Evolutionary conservation across 2,113 vertebrate genomes (phyloP).

Genomic region (Ceyx margarethae): DNA sequence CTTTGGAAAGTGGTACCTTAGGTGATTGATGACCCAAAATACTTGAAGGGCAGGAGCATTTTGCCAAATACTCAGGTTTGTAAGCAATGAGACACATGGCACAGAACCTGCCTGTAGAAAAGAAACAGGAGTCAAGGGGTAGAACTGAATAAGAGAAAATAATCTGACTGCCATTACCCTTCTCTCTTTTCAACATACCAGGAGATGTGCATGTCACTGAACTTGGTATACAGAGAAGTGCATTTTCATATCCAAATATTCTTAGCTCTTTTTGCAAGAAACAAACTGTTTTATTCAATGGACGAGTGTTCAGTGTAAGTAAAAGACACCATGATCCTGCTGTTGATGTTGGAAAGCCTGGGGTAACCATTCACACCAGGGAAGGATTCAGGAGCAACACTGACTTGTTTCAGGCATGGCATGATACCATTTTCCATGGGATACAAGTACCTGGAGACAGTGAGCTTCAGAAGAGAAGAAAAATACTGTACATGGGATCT

Average conservation of each 20-base stretch:
- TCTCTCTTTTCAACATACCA: background rate
- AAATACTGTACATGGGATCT: background rate
- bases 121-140: background rate
- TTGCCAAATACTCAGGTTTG: background rate
- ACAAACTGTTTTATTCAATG: too few relatives aligned
- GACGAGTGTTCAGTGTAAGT: background rate
- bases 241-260: background rate
- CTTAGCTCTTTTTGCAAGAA: background rate
- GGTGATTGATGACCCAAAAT: background rate
- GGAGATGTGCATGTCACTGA: background rate
- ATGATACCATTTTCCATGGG: background rate
- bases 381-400: background rate
- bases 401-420: background rate
- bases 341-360: background rate
- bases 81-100: background rate
- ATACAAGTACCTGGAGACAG: background rate
- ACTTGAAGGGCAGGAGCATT: background rate
- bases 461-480: background rate
- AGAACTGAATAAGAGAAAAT: background rate
- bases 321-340: background rate
- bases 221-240: background rate
- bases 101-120: background rate
- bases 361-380: background rate
- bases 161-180: background rate
- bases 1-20: background rate